phyloP scores from a whole-genome alignment of 2,888 invertebrate species.

The Globia sparganii region DNA sequence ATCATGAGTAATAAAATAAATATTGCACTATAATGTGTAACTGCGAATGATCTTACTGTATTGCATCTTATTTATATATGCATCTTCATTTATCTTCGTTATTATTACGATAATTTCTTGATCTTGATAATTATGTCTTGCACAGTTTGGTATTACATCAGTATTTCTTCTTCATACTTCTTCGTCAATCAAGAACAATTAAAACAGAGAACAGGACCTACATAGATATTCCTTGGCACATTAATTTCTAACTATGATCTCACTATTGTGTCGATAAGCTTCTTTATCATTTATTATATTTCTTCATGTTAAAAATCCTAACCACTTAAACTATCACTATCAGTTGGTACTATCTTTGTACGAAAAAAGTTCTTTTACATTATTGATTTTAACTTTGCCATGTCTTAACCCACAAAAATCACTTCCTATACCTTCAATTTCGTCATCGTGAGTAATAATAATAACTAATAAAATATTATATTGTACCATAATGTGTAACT shows the following conservation, averaged over 20 bases:
- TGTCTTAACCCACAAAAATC: background rate
- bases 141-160: background rate
- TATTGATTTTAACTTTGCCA: background rate
- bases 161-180: background rate
- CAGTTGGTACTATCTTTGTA: too few species aligned
- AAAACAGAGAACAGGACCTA: background rate
- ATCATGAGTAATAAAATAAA: background rate
- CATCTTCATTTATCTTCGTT: background rate
- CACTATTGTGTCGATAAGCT: background rate
- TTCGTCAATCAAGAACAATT: background rate
- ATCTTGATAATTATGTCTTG: conserved; percentile 15
- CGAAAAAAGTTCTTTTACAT: background rate
- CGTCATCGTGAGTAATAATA: too few species aligned
- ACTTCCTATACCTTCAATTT: too few species aligned
- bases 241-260: conserved; percentile 1
- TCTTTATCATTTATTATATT: background rate
- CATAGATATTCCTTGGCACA: background rate
- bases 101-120: background rate
- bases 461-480: too few species aligned
- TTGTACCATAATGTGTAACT: too few species aligned
- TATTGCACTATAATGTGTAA: background rate
- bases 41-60: too few species aligned
- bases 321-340: background rate
- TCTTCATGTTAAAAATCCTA: background rate
- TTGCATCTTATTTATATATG: too few species aligned